A percentile compares a stretch with the other conserved stretches of the same genome.
Evolutionary conservation across 2,797 vertebrate species (phyloP).

Genomic region (Dipus sagitta): DNA sequence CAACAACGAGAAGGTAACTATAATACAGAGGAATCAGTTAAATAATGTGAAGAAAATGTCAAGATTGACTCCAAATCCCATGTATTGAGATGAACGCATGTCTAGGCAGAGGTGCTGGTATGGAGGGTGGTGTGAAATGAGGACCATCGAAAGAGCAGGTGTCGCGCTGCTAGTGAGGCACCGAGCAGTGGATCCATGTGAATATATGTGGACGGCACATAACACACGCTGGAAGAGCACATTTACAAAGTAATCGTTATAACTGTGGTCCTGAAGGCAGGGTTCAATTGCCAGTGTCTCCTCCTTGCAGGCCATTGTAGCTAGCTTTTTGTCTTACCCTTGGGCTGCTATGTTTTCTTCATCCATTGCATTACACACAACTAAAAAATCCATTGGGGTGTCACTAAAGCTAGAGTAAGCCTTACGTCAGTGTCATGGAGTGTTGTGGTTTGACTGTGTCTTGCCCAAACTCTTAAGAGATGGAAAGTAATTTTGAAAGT

Average conservation of each 20-base stretch:
- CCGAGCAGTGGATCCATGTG: too few species aligned
- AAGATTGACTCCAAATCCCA: background rate
- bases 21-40: background rate
- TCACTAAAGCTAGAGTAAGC: background rate
- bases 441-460: background rate
- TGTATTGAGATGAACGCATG: background rate
- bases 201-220: fast-evolving
- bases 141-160: too few species aligned
- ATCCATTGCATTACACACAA: fast-evolving
- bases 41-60: background rate
- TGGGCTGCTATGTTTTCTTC: background rate
- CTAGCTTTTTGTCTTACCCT: too few species aligned
- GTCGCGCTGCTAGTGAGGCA: too few species aligned
- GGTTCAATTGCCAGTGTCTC: background rate
- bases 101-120: background rate
- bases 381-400: background rate
- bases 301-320: fast-evolving
- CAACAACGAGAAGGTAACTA: too few species aligned
- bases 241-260: background rate
- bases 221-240: fast-evolving
- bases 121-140: background rate
- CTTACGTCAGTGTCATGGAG: too few species aligned
- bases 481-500: background rate
- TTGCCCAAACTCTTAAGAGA: background rate
- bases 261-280: background rate